A percentile compares a stretch with the other conserved stretches of the same genome.
These are phyloP conservation scores for Centropristis striata DNA, from an alignment of 2,113 vertebrate genomes.

Conservation along the genomic window DNA sequence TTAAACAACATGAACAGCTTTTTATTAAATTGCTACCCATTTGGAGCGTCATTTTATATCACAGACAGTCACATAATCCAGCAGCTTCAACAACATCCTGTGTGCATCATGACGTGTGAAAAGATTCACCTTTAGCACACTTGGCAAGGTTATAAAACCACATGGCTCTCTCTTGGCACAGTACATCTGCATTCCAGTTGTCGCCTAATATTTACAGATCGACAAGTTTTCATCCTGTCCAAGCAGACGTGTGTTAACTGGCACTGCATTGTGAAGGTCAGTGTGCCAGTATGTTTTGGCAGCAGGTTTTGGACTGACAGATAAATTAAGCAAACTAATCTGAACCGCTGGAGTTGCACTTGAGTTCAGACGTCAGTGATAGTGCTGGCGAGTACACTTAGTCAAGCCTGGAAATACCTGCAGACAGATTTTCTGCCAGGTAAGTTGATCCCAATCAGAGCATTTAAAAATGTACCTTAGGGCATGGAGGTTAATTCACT, in stretches of 20 bases:
- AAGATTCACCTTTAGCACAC: slow-evolving; percentile 40
- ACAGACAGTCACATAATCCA: background rate
- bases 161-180: background rate
- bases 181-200: background rate
- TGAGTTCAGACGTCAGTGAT: background rate
- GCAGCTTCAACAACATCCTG: background rate
- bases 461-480: no score
- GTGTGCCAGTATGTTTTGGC: slow-evolving; percentile 4
- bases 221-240: slow-evolving; percentile 3
- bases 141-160: slow-evolving; percentile 23
- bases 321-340: slow-evolving; percentile 1
- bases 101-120: background rate
- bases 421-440: no score
- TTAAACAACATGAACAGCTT: background rate
- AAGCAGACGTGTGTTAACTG: background rate
- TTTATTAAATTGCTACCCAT: background rate
- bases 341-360: background rate
- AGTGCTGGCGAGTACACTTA: background rate
- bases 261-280: background rate
- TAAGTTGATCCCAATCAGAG: no score
- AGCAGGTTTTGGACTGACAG: background rate
- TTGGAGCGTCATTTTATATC: background rate
- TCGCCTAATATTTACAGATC: slow-evolving; percentile 22
- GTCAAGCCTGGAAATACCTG: no score
- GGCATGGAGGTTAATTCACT: no score